Evolutionary conservation across 2,113 vertebrate genomes (phyloP).

Genomic region (Thunnus thynnus): DNA sequence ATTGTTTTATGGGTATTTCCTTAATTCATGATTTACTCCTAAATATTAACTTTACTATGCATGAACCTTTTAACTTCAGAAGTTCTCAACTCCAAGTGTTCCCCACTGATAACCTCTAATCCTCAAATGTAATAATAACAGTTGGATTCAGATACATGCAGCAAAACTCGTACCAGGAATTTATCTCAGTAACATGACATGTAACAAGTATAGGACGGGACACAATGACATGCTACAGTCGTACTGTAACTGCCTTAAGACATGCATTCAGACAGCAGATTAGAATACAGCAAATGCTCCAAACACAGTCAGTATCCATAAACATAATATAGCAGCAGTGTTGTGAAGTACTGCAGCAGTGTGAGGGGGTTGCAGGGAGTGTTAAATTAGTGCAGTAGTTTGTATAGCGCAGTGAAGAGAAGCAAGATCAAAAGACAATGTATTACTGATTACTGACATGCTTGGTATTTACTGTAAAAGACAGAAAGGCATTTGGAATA

Average conservation of each 20-base stretch:
- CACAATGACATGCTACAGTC: background rate
- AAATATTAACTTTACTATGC: too few relatives aligned
- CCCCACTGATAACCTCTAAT: background rate
- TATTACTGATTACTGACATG: conserved; percentile 12
- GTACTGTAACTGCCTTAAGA: background rate
- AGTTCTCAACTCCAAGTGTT: background rate
- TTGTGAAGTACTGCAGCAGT: background rate
- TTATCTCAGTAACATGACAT: background rate
- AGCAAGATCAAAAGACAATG: conserved; percentile 1
- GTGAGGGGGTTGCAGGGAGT: background rate
- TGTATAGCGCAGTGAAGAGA: background rate
- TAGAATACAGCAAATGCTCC: background rate
- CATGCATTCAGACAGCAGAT: conserved; percentile 21
- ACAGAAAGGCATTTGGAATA: background rate
- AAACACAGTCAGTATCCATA: too few relatives aligned
- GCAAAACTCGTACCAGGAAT: background rate
- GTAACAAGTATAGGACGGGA: background rate
- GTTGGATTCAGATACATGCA: background rate
- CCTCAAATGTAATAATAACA: background rate
- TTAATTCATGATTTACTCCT: too few relatives aligned
- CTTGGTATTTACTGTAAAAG: background rate
- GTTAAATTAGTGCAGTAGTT: background rate
- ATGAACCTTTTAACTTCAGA: background rate
- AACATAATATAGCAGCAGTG: too few relatives aligned
- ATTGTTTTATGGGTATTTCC: too few relatives aligned